Base-by-base conservation (phyloP, 1,140 invertebrate species). In the Bombus breviceps region DNA sequence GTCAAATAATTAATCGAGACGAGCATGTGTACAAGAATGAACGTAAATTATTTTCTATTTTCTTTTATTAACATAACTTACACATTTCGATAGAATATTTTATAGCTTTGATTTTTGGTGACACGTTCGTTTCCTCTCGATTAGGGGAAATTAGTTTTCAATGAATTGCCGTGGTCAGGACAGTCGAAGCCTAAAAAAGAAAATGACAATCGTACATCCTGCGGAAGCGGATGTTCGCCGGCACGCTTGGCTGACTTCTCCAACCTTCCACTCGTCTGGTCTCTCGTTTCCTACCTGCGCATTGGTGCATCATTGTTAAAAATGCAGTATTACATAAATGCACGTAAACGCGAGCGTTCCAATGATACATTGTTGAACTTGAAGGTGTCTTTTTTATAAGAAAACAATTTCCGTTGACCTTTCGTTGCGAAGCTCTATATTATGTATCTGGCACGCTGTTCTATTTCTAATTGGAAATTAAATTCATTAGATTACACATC, bases 221-320 rank as follows among this genome's bases (percentile, higher is more conserved):
- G 93, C 94, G 94, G 93, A 95, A 95, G 92, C 94, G 94, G 94
- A 95, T 95, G 93, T 90, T 82, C 89, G 86, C 80, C 81, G 91
- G 83, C 90, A 94, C 94, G 94, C 93, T 94, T 93, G 90, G 94
- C 93, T 94, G 94, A 94, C 85, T 83, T 83, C 90, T 87, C 43
- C 84, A 85, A 81, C 78, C 83, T 72, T 80, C 83, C 77, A 37
- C 83, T 79, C 66, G 28, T 39, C 66, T 28, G 41, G 47, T 73
- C 74, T 28, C 34, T 43, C 28, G 28, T 66, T 57, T 34, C 37
- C 71, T 68, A 81, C 71, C 79, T 85, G 78, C 13, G 32, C 68
- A 80, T 85, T 22, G 83, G 76, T 64, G 75, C 79, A 73, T 34
- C 71, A 43, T 81, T 85, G 71, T 69, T 68, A 83, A 69, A 77